These are phyloP conservation scores for Pararge aegeria DNA, from an alignment of 1,140 invertebrate species.

Conservation along the genomic window DNA sequence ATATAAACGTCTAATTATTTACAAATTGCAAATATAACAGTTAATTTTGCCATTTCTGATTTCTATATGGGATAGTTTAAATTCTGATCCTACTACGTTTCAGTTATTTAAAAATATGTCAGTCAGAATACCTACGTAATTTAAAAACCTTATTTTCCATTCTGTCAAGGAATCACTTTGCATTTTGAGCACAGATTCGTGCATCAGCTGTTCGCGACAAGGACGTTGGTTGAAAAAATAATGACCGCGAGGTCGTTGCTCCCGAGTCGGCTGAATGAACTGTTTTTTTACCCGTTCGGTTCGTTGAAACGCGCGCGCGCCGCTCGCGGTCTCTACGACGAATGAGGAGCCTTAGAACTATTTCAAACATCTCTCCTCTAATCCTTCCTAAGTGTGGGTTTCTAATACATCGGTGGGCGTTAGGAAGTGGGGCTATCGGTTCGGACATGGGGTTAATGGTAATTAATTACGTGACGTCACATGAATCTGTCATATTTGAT, in stretches of 20 bases:
- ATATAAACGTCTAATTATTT: not conserved
- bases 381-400: constrained; percentile 68
- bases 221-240: constrained; percentile 59
- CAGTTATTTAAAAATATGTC: not conserved
- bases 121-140: not conserved
- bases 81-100: not conserved
- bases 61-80: not conserved
- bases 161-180: constrained; percentile 24
- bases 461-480: constrained; percentile 39
- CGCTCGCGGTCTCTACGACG: constrained; percentile 57
- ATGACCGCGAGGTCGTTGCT: constrained; percentile 54
- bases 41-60: no score
- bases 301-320: constrained; percentile 53
- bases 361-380: constrained; percentile 74
- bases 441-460: constrained; percentile 46
- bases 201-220: constrained; percentile 63
- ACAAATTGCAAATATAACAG: not conserved
- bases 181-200: constrained; percentile 36
- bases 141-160: not conserved
- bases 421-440: constrained; percentile 56
- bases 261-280: constrained; percentile 55
- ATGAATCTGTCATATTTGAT: constrained; percentile 17
- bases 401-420: constrained; percentile 53
- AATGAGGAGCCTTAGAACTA: constrained; percentile 71
- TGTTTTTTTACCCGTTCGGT: constrained; percentile 43